Base-by-base conservation (phyloP, 2,797 vertebrate species). In the Enteromius thamalakanensis region DNA sequence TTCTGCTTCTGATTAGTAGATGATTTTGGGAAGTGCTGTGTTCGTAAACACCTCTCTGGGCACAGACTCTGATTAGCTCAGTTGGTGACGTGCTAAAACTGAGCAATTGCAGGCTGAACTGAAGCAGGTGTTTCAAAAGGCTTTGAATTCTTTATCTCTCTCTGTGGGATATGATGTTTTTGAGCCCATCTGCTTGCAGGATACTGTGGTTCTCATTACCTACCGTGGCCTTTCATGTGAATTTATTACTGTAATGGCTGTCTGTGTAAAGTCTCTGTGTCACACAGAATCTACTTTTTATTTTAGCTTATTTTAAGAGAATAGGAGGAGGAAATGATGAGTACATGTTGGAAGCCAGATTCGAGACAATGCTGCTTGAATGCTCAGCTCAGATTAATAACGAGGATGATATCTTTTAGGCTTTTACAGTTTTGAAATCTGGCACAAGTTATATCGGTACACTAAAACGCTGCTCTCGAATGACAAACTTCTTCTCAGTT, bases 111-210 rank as follows among this genome's bases (percentile, higher is more conserved):
- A 2, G 51, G 32, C 29, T 69, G 75, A 83, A 77, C 75, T 37
- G 51, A 78, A 83, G 82, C 82, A 83, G 82, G 75, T 83, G 82
- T 78, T 83, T 70, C 40, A 70, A 78, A 80, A 71, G 67, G 42
- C 82, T 83, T 83, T 83, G 67, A 78, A 83, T 83, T 78, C 76
- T 83, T 83, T 71, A 83, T 83, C 82, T 78, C 75, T 78, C 82
- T 78, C 82, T 49, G 82, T 71, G 82, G 74, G 82, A 83, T 83
- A 78, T 71, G 65, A 83, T 83, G 82, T 83, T 83, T 83, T 78
- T 83, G 75, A 83, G 53, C 75, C 75, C 82, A 83, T 83, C 82
- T 83, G 82, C 67, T 78, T 55, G 53, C 75, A 83, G 67, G 75
- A 37, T 60, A 70, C 75, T 78, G 82, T 83, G 82, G 65, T 71